Evolutionary conservation across 2,797 vertebrate species (phyloP), one percentile per base, ranked within the genome.

Genomic region (Lutjanus argentimaculatus): DNA sequence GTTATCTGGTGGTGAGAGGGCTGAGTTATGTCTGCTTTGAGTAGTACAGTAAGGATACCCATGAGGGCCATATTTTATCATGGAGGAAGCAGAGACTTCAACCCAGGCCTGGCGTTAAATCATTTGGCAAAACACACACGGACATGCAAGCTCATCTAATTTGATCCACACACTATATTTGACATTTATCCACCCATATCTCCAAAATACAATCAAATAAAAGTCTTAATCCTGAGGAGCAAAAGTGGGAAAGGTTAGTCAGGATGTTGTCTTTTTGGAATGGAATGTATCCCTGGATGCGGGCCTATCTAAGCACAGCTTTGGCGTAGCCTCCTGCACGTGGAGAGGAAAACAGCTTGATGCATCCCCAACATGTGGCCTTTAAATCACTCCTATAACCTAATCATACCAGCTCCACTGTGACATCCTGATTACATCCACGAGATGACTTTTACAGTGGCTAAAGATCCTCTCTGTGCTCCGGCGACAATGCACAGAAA

Each of bases 311-410:
- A 88, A 93, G 83, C 90, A 88, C 78, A 85, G 85, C 71, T 85
- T 89, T 68, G 77, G 64, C 67, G 21, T 72, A 8, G 79, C 11
- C 64, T 67, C 72, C 62, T 40, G 36, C 84, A 62, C 58, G 55
- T 30, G 62, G 49, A 46, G 67, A 58, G 75, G 59, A 77, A 77
- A 69, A 43, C 80, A 73, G 84, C 88, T 83, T 93, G 93, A 95
- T 95, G 94, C 91, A 90, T 94, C 92, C 91, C 80, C 94, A 95
- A 95, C 91, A 95, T 95, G 93, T 95, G 91, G 90, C 86, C 93
- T 92, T 93, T 93, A 93, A 94, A 94, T 93, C 91, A 91, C 71
- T 56, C 77, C 85, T 77, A 84, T 88, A 84, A 87, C 85, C 72
- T 89, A 88, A 92, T 92, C 89, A 89, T 62, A 85, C 63, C 68